Evolutionary conservation across 2,888 invertebrate species (phyloP), one percentile per base, ranked within the genome.

Genomic region (Idaea straminata): DNA sequence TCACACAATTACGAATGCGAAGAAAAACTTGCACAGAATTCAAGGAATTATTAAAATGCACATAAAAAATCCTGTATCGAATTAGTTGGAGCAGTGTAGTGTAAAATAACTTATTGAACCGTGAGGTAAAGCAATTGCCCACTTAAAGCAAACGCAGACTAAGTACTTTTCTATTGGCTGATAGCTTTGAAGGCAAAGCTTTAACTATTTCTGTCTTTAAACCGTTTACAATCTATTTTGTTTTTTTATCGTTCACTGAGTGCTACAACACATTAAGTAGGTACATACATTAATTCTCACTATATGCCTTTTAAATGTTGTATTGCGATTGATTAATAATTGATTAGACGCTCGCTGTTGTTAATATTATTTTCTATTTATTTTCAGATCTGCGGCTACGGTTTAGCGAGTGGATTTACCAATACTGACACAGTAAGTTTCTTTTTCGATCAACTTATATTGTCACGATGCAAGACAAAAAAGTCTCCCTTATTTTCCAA

Each of bases 51-150:
- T 13, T 47, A 47, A 47, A 47, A 47, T 13, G 13, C 7, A 47
- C 47, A 13, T 47, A 47, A 47, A 38, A 47, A 47, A 13, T 47
- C 47, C 47, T 66, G 62, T 63, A 63, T 62, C 35, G 65, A 63
- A 35, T 66, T 64, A 63, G 66, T 57, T 25, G 60, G 63, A 68
- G 64, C 71, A 66, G 62, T 70, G 67, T 69, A 63, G 68, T 71
- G 72, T 69, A 69, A 72, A 72, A 71, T 70, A 61, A 70, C 66
- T 66, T 74, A 63, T 66, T 74, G 72, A 73, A 70, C 72, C 73
- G 72, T 74, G 65, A 66, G 64, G 64, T 61, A 61, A 66, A 64
- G 69, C 71, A 70, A 74, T 74, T 72, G 71, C 68, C 64, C 65
- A 69, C 69, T 74, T 69, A 71, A 70, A 68, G 47, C 13, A 47